Evolutionary conservation across 2,888 invertebrate species (phyloP), one percentile per base, ranked within the genome.

Genomic region (Nymphalis c-album): DNA sequence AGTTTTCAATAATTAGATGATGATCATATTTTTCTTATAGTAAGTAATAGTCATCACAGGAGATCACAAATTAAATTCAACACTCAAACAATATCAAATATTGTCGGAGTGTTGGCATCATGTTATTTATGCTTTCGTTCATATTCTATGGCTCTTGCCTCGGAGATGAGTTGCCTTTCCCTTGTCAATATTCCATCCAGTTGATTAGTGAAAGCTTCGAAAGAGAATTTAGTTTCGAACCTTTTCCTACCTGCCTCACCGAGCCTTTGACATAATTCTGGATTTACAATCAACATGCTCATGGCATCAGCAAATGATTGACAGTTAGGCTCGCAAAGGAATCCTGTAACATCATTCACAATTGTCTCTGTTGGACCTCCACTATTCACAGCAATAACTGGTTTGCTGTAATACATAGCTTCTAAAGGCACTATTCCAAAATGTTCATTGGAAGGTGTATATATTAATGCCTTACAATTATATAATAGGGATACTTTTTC

Each of bases 351-450:
- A 62, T 94, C 94, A 88, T 97, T 93, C 0, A 95, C 91, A 60
- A 99, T 93, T 0, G 99, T 98, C 87, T 99, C 99, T 1, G 95
- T 95, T 0, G 99, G 99, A 0, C 99, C 99, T 35, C 99, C 99
- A 78, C 97, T 97, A 79, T 97, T 96, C 0, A 97, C 96, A 0
- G 99, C 99, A 74, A 99, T 95, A 0, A 99, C 98, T 6, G 99
- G 98, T 80, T 97, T 97, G 5, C 94, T 93, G 83, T 96, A 95
- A 82, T 97, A 97, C 99, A 99, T 99, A 0, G 99, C 98, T 93
- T 99, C 99, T 64, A 99, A 92, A 0, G 99, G 99, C 10, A 99
- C 99, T 78, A 99, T 99, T 7, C 99, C 99, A 92, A 99, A 99
- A 90, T 99, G 99, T 86, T 99, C 99, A 83, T 97, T 97, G 3